phyloP scores from a whole-genome alignment of 1,140 invertebrate species.

The Aleiodes sp. region DNA sequence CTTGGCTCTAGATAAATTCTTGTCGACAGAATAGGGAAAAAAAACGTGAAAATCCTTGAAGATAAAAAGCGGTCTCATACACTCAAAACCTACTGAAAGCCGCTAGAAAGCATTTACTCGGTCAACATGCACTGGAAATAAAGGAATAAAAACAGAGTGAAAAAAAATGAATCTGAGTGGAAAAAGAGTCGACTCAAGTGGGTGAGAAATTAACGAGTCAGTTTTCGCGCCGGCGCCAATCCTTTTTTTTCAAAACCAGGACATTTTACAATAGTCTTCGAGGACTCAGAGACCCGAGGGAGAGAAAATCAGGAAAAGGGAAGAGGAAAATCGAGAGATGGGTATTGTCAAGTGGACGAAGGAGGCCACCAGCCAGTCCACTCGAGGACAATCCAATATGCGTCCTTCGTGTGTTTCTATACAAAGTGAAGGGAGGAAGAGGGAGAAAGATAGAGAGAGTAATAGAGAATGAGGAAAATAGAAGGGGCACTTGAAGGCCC shows the following conservation, averaged over 20 bases:
- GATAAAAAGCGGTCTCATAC: not conserved
- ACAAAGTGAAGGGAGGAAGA: constrained; percentile 9
- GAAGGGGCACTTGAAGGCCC: constrained; percentile 2
- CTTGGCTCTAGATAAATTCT: not conserved
- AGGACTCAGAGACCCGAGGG: not conserved
- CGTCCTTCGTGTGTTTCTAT: constrained; percentile 2
- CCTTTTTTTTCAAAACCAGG: not conserved
- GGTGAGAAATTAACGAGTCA: constrained; percentile 14
- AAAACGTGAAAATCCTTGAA: not conserved
- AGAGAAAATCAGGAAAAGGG: not conserved
- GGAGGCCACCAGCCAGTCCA: not conserved
- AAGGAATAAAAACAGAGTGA: not conserved
- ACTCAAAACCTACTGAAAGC: not conserved
- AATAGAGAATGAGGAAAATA: no score
- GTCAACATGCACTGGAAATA: not conserved
- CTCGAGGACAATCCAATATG: constrained; percentile 18
- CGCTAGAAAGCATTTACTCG: not conserved
- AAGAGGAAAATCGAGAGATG: not conserved
- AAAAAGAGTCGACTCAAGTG: constrained; percentile 8
- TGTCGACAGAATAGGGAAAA: not conserved
- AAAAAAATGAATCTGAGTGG: not conserved
- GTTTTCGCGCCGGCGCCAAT: constrained; percentile 15
- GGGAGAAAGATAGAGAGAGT: no score
- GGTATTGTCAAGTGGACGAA: not conserved
- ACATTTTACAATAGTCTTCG: not conserved